Base-by-base conservation (phyloP, 2,797 vertebrate species). In the Odontamblyopus rebecca region DNA sequence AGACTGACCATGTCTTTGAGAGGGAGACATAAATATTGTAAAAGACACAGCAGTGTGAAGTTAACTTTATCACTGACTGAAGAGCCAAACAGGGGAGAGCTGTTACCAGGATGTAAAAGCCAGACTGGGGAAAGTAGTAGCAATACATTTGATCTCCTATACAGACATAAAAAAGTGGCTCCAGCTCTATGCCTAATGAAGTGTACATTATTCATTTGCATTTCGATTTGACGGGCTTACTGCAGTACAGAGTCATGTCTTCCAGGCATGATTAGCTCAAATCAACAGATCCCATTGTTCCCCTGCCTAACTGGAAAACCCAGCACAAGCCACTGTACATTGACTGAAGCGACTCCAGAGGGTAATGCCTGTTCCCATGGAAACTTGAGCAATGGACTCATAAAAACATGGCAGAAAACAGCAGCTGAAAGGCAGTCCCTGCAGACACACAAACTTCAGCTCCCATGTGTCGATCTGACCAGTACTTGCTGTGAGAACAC, bases 311-410 rank as follows among this genome's bases (percentile, higher is more conserved):
- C 73, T 83, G 77, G 83, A 86, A 85, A 87, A 81, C 75, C 84
- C 76, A 82, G 76, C 70, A 81, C 59, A 86, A 85, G 81, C 77
- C 77, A 84, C 77, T 85, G 83, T 86, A 89, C 82, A 78, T 79
- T 82, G 64, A 63, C 72, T 79, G 78, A 71, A 85, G 85, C 83
- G 72, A 82, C 86, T 89, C 86, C 82, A 86, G 72, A 84, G 85
- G 84, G 73, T 74, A 86, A 84, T 72, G 79, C 76, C 84, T 80
- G 91, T 92, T 91, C 75, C 90, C 88, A 92, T 89, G 86, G 88
- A 85, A 92, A 92, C 88, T 61, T 71, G 61, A 76, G 80, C 71
- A 67, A 73, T 77, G 80, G 71, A 86, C 85, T 88, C 80, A 89
- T 79, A 82, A 89, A 89, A 86, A 82, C 86, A 86, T 78, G 76